A percentile compares a stretch with the other conserved stretches of the same genome.
These are phyloP conservation scores for Poeciliopsis retropinna DNA, from an alignment of 2,113 vertebrate genomes.

Conservation along the genomic window DNA sequence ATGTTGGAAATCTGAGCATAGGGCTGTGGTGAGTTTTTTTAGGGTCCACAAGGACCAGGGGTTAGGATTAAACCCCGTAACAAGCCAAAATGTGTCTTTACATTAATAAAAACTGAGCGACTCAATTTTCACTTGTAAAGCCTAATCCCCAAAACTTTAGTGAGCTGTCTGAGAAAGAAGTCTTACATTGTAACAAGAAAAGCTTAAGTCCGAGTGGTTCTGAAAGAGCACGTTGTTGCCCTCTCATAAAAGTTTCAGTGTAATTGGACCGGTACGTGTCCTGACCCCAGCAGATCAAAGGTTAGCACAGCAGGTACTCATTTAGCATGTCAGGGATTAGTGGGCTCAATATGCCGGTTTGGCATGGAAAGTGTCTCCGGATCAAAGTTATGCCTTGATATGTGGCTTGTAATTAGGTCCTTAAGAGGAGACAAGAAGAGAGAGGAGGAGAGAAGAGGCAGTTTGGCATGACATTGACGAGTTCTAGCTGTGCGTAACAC, in stretches of 20 bases:
- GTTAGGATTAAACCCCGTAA: constrained; percentile 61
- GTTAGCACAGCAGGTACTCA: constrained; percentile 69
- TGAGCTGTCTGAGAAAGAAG: constrained; percentile 45
- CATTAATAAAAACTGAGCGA: constrained; percentile 66
- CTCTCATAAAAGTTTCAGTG: constrained; percentile 59
- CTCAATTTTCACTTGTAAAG: constrained; percentile 51
- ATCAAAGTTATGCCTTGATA: constrained; percentile 60
- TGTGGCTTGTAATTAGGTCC: constrained; percentile 39
- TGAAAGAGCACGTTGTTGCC: constrained; percentile 65
- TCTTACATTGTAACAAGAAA: constrained; percentile 64
- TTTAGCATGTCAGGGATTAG: constrained; percentile 69
- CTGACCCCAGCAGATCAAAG: constrained; percentile 68
- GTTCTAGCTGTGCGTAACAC: constrained; percentile 68
- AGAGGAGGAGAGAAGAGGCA: constrained; percentile 9
- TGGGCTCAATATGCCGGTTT: constrained; percentile 28
- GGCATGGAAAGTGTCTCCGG: constrained; percentile 33
- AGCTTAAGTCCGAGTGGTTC: constrained; percentile 54
- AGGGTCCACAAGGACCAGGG: constrained; percentile 56
- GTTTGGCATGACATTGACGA: constrained; percentile 51
- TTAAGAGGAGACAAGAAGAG: constrained; percentile 7
- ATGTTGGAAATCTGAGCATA: constrained; percentile 55
- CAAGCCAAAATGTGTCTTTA: constrained; percentile 59
- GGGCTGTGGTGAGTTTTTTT: constrained; percentile 65
- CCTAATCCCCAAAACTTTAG: constrained; percentile 59
- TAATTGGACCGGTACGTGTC: constrained; percentile 56